Conservation (phyloP, 1,140 invertebrate species). For the Leptopilina boulardi region DNA sequence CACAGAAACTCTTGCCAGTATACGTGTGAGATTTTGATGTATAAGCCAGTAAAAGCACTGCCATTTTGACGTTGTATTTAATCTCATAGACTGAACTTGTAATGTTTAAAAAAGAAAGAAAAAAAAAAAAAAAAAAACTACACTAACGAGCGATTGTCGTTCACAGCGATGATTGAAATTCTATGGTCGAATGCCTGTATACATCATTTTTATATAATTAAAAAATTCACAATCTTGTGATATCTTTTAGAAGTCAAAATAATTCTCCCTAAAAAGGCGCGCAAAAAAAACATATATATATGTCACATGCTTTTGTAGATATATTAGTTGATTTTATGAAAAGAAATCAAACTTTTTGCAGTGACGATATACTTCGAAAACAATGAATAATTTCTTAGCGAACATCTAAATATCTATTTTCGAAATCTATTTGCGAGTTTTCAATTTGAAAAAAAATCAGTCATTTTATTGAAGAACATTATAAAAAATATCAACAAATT, state of each 20-base stretch:
- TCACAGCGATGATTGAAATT: slow-evolving; percentile 29
- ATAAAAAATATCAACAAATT: too few species aligned
- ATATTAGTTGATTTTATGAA: neutral
- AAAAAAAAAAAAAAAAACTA: neutral
- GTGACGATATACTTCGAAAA: too few species aligned
- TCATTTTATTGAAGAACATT: too few species aligned
- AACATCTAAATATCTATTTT: too few species aligned
- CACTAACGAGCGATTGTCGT: slow-evolving; percentile 12
- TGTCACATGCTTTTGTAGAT: slow-evolving; percentile 15
- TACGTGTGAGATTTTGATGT: slow-evolving; percentile 15
- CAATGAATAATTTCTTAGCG: too few species aligned
- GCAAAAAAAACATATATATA: neutral
- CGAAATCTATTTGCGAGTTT: too few species aligned
- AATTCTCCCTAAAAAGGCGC: neutral
- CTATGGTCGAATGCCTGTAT: slow-evolving; percentile 19
- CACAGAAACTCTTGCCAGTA: slow-evolving; percentile 35
- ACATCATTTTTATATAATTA: slow-evolving; percentile 36
- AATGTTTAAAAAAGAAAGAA: slow-evolving; percentile 46
- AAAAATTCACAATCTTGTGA: slow-evolving; percentile 53
- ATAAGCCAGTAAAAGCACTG: slow-evolving; percentile 51
- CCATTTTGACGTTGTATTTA: slow-evolving; percentile 61
- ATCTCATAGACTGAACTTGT: slow-evolving; percentile 62
- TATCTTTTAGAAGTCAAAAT: slow-evolving; percentile 47
- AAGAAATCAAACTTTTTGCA: too few species aligned
- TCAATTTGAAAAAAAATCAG: too few species aligned